These are phyloP conservation scores for Mixornis gularis DNA, from an alignment of 2,113 vertebrate species.

Conservation along the genomic window DNA sequence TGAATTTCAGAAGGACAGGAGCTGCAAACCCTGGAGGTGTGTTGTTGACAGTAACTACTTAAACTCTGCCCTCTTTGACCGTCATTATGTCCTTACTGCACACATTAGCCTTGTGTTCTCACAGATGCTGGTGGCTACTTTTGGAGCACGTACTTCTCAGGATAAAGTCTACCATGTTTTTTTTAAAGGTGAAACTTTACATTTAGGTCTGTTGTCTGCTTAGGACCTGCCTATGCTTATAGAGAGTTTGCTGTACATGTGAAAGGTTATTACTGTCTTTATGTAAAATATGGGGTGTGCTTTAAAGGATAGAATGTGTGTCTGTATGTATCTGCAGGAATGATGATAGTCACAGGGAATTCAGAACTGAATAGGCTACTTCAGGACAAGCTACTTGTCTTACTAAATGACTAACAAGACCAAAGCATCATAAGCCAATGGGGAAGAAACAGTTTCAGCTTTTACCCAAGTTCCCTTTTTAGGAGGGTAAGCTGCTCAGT, in stretches of 20 bases:
- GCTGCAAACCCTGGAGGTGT: not conserved
- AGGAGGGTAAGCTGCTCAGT: not conserved
- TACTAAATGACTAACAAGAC: not conserved
- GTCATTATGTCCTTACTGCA: not conserved
- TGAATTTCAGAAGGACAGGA: conserved; percentile 7
- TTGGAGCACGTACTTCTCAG: rapidly evolving
- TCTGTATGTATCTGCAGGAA: not conserved
- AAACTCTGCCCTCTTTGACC: not conserved
- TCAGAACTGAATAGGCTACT: not conserved
- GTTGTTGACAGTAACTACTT: conserved; percentile 1
- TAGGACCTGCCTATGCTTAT: not conserved
- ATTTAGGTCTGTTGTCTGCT: not conserved
- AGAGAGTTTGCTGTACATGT: not conserved
- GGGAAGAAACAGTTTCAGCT: conserved; percentile 23
- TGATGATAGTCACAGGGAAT: not conserved
- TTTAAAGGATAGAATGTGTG: not conserved
- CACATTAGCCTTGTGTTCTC: not conserved
- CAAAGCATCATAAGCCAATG: not conserved
- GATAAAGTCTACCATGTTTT: not conserved
- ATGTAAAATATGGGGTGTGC: not conserved
- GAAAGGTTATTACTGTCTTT: not conserved
- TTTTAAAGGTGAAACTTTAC: not conserved
- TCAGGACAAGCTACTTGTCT: conserved; percentile 16
- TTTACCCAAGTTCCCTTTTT: conserved; percentile 37
- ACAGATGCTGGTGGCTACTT: not conserved